Conservation (phyloP, 2,888 invertebrate species). For the Sclerodermus sp. region DNA sequence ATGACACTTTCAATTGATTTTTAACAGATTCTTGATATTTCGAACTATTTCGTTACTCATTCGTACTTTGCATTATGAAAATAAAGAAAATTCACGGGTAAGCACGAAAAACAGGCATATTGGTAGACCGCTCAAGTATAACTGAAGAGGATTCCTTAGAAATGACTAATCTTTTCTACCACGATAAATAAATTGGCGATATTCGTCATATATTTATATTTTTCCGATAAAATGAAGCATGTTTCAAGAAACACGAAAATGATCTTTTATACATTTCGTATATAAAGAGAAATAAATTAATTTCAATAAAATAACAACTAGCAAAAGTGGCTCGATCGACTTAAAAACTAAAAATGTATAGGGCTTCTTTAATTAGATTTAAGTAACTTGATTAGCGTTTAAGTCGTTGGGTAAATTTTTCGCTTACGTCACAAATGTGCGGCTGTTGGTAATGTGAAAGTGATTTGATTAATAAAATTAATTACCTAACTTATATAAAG, state of each 20-base stretch:
- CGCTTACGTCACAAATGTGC: no score
- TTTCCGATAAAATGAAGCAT: no score
- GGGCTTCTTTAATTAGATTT: slow-evolving; percentile 54
- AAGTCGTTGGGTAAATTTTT: no score
- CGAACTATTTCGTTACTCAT: slow-evolving; percentile 10
- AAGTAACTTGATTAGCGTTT: slow-evolving; percentile 47
- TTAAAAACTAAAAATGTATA: slow-evolving; percentile 19
- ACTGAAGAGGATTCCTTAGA: slow-evolving; percentile 52
- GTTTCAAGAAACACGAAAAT: no score
- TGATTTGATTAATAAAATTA: no score
- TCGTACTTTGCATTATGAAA: no score
- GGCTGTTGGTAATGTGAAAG: no score
- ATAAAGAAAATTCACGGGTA: no score
- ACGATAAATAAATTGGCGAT: slow-evolving; percentile 22
- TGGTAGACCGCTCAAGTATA: slow-evolving; percentile 21
- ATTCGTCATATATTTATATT: no score
- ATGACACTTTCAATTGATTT: background rate
- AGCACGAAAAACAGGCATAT: no score
- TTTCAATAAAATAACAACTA: slow-evolving; percentile 20
- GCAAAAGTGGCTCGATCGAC: slow-evolving; percentile 21
- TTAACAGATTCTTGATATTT: slow-evolving; percentile 33
- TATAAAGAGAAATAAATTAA: slow-evolving; percentile 10
- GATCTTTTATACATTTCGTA: background rate
- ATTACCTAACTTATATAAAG: slow-evolving; percentile 38
- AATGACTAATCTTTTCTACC: slow-evolving; percentile 40